Percentiles rank a stretch among this genome's conserved stretches.
These are phyloP conservation scores for Catamblyrhynchus diadema DNA, from an alignment of 2,797 vertebrate species.

Conservation along the genomic window DNA sequence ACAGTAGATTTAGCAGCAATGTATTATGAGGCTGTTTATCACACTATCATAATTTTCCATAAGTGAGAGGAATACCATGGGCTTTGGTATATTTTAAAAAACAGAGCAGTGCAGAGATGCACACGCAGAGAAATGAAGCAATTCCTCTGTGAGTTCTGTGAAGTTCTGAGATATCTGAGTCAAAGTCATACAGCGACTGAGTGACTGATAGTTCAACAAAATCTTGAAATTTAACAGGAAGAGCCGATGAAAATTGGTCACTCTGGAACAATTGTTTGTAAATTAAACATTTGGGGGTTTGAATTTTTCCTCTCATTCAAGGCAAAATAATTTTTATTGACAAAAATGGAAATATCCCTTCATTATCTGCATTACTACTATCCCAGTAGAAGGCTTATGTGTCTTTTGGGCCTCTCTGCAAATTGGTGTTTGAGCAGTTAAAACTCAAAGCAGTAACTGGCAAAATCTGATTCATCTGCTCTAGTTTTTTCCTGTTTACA, in stretches of 20 bases:
- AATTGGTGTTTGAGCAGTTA: neutral
- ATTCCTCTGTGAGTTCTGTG: neutral
- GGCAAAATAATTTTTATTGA: neutral
- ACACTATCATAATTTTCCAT: neutral
- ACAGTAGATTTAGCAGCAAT: neutral
- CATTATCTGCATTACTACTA: neutral
- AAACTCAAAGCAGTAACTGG: neutral
- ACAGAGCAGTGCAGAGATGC: fast-evolving
- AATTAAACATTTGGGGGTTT: neutral
- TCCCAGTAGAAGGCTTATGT: neutral
- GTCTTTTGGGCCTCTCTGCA: neutral
- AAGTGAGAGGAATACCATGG: neutral
- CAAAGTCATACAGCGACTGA: neutral
- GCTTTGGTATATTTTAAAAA: neutral
- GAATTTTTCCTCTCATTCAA: neutral
- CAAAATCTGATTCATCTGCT: neutral
- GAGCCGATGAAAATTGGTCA: neutral
- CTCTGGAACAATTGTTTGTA: neutral
- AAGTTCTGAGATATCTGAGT: neutral
- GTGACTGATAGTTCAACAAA: neutral
- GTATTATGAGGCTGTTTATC: neutral
- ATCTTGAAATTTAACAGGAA: neutral
- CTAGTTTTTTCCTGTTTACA: neutral
- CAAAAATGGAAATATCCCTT: neutral
- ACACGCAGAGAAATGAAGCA: neutral